phyloP scores from a whole-genome alignment of 2,113 vertebrate genomes.

The Sminthopsis crassicaudata region DNA sequence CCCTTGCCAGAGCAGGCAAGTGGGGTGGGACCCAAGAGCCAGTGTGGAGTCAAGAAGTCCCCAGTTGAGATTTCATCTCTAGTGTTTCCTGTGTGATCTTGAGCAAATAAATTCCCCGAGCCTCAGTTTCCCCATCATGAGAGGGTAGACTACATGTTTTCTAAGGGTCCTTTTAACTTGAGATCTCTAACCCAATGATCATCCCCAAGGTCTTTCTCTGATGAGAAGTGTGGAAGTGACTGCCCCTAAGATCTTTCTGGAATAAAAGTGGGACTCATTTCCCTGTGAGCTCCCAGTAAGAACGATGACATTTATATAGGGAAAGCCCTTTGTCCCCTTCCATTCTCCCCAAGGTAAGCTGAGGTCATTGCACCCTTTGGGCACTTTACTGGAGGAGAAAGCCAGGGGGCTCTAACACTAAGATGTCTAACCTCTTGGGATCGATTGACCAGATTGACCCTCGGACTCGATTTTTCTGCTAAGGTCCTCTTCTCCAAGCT shows the following conservation, averaged over 20 bases:
- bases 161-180: background rate
- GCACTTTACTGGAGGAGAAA: background rate
- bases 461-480: background rate
- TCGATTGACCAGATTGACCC: background rate
- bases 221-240: background rate
- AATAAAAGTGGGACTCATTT: background rate
- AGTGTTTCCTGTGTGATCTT: background rate
- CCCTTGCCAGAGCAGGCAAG: background rate
- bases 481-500: background rate
- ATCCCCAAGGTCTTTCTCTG: background rate
- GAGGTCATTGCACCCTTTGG: background rate
- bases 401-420: background rate
- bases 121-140: background rate
- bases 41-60: background rate
- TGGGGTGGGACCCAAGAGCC: background rate
- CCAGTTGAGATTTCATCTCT: background rate
- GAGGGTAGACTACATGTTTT: rapidly evolving
- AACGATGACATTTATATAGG: background rate
- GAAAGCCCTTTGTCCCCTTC: background rate
- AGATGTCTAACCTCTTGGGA: background rate
- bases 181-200: background rate
- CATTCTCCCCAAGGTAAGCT: background rate
- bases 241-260: background rate
- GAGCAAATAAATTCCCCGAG: background rate
- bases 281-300: background rate